Conservation (phyloP, 1,140 invertebrate genomes). For the Teleopsis dalmanni region DNA sequence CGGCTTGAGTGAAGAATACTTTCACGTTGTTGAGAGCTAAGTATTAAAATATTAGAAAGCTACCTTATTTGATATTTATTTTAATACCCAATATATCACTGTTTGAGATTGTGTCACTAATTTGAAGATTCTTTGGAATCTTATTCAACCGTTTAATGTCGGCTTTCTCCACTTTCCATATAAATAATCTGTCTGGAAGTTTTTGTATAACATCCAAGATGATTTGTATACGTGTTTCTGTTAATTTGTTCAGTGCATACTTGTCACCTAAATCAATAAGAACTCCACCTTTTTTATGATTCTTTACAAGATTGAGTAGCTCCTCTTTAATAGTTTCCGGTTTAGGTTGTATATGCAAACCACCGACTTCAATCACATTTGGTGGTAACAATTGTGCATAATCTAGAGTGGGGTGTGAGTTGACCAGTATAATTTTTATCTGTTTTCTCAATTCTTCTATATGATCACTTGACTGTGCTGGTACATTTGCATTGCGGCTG, state of each 20-base stretch:
- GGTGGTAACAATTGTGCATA: conserved; percentile 44
- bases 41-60: conserved; percentile 9
- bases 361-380: conserved; percentile 51
- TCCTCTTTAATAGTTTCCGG: conserved; percentile 17
- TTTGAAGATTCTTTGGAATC: too few relatives aligned
- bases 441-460: conserved; percentile 2
- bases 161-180: conserved; percentile 9
- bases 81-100: background rate
- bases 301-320: too few relatives aligned
- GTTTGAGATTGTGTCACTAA: conserved; percentile 12
- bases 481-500: too few relatives aligned
- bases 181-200: too few relatives aligned
- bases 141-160: conserved; percentile 10
- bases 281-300: too few relatives aligned
- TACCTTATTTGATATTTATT: background rate
- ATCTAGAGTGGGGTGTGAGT: conserved; percentile 44
- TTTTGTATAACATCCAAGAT: too few relatives aligned
- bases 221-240: too few relatives aligned
- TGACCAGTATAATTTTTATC: conserved; percentile 40
- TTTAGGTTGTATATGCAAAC: conserved; percentile 46
- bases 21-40: conserved; percentile 47
- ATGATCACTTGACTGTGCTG: too few relatives aligned
- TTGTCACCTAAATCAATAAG: too few relatives aligned
- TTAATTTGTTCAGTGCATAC: too few relatives aligned
- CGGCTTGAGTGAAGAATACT: conserved; percentile 53